Conservation (phyloP, 2,797 vertebrate species). For the Psittacula derbiana region DNA sequence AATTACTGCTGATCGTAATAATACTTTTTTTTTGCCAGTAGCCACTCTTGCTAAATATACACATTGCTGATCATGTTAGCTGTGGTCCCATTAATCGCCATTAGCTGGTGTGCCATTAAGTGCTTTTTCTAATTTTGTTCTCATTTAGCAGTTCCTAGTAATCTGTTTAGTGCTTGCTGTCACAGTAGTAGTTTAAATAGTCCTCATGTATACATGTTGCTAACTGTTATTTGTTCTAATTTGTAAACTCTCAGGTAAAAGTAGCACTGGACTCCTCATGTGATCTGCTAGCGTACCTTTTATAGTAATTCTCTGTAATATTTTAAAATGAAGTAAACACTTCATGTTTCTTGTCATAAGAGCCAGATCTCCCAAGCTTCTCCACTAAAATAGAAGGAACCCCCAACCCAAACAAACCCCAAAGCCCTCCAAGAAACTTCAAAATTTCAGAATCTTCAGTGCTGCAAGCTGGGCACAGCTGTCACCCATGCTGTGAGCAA, state of each 20-base stretch:
- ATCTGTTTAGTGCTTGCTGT: not conserved
- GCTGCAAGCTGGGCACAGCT: not conserved
- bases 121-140: not conserved
- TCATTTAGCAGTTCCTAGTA: not conserved
- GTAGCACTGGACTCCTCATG: not conserved
- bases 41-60: not conserved
- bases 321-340: not conserved
- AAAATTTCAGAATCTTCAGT: not conserved
- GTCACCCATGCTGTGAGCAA: not conserved
- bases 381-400: not conserved
- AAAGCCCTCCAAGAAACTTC: not conserved
- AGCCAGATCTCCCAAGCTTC: not conserved
- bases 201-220: not conserved
- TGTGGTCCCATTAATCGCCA: not conserved
- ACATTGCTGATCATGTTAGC: not conserved
- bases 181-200: not conserved
- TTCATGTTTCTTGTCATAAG: not conserved
- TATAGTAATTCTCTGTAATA: not conserved
- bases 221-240: not conserved
- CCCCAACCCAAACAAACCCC: accelerated
- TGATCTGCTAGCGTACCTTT: not conserved
- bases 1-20: not conserved
- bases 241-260: not conserved
- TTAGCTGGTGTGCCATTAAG: not conserved
- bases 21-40: not conserved